Base-by-base conservation (phyloP, 92 coral and sea anemone species). In the Heliopora coerulea region DNA sequence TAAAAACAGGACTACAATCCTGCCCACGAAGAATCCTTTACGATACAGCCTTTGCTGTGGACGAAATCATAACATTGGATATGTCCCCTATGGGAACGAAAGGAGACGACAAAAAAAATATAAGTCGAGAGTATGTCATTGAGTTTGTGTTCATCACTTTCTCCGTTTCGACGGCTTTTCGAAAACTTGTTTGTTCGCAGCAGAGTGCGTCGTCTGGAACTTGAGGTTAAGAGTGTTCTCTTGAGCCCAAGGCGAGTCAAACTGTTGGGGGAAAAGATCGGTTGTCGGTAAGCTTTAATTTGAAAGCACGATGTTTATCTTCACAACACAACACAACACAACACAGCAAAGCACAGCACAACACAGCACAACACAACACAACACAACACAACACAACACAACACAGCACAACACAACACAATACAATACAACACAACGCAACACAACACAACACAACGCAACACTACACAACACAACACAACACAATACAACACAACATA, bases 241-340 rank as follows among this genome's bases (percentile, higher is more conserved):
- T 23, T 73, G 78, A 18, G 65, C 78, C 78, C 78, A 73, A 7
- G 78, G 78, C 1, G 78, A 73, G n/a, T 73, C 78, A 30, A 73
- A 73, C 78, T 73, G 33, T 2, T 2, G 17, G 52, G 4, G 29
- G 54, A 70, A 32, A 8, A 70, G 32, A 33, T 28, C 19, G 21
- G 13, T 32, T 46, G 48, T 56, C 31, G 34, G 27, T 24, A 4
- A 48, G n/a, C n/a, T n/a, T n/a, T n/a, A n/a, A n/a, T n/a, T n/a
- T n/a, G n/a, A n/a, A n/a, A n/a, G n/a, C n/a, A n/a, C n/a, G n/a
- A n/a, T n/a, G n/a, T 3, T 24, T 18, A 23, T 70, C 18, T 48
- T 8, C 17, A n/a, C 13, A 30, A 20, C 15, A 35, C 14, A 37
- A 37, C 14, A 25, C 48, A 18, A 12, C 28, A 40, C 33, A 27